Percentiles rank a stretch among this genome's conserved stretches.
These are phyloP conservation scores for Papilio gigon DNA, from an alignment of 2,888 invertebrate genomes.

Conservation along the genomic window DNA sequence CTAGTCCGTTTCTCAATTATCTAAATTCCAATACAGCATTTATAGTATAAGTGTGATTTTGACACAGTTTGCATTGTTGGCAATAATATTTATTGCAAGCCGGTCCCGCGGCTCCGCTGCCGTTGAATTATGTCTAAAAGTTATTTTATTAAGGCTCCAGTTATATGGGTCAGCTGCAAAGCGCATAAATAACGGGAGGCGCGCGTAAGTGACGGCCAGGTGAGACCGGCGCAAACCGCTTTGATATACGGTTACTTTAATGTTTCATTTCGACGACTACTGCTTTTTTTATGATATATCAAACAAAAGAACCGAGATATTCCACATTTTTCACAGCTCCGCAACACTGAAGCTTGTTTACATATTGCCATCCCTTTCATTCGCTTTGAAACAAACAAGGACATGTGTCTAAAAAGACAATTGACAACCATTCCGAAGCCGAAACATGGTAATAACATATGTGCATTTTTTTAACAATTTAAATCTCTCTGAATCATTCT, in stretches of 20 bases:
- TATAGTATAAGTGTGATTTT: not conserved
- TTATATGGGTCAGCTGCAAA: conserved; percentile 37
- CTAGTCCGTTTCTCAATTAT: too few relatives aligned
- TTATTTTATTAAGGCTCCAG: conserved; percentile 34
- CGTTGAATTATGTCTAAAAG: conserved; percentile 15
- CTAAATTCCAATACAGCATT: too few relatives aligned
- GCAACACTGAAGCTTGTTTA: too few relatives aligned
- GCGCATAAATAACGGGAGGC: conserved; percentile 32
- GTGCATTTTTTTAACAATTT: too few relatives aligned
- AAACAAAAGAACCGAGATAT: conserved; percentile 2
- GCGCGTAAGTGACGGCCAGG: conserved; percentile 28
- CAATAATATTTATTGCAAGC: conserved; percentile 12
- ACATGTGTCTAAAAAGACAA: too few relatives aligned
- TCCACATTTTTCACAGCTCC: conserved; percentile 18
- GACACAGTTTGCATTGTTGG: not conserved
- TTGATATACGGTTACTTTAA: conserved; percentile 16
- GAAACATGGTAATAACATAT: too few relatives aligned
- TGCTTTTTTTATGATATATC: conserved; percentile 4
- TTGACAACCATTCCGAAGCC: too few relatives aligned
- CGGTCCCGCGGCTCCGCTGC: not conserved
- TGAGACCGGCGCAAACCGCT: conserved; percentile 29
- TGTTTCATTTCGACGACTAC: conserved; percentile 19
- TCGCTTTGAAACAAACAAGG: too few relatives aligned
- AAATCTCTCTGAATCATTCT: too few relatives aligned
- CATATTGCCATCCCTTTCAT: too few relatives aligned